These are phyloP conservation scores for Hirtodrosophila cameraria DNA, from an alignment of 2,888 invertebrate species.

Conservation along the genomic window DNA sequence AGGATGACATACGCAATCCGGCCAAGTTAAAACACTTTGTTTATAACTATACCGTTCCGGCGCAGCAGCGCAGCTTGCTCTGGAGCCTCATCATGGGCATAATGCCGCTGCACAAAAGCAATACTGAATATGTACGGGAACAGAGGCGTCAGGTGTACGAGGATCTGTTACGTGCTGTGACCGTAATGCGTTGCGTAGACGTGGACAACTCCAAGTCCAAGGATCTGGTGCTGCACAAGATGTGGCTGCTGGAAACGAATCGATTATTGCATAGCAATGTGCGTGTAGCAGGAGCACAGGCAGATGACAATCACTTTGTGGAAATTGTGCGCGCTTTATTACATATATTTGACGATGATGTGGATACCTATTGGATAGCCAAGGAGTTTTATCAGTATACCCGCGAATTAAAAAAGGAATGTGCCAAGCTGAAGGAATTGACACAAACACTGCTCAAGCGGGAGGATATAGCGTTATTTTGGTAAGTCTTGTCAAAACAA, in stretches of 20 bases:
- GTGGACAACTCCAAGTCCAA: conserved; percentile 87
- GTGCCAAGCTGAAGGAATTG: conserved; percentile 88
- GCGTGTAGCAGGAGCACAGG: conserved; percentile 51
- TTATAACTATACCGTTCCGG: conserved; percentile 92
- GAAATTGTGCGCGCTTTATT: conserved; percentile 89
- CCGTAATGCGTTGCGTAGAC: conserved; percentile 88
- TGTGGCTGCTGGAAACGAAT: conserved; percentile 93
- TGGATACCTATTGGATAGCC: conserved; percentile 93
- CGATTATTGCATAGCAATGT: conserved; percentile 59
- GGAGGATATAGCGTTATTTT: conserved; percentile 90
- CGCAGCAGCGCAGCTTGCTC: conserved; percentile 89
- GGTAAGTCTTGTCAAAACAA: too few relatives aligned
- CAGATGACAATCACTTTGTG: conserved; percentile 86
- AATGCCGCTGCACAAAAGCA: conserved; percentile 90
- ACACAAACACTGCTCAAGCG: conserved; percentile 89
- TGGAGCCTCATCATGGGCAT: conserved; percentile 95
- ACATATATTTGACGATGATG: conserved; percentile 89
- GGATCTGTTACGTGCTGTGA: conserved; percentile 89
- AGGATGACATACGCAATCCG: conserved; percentile 89
- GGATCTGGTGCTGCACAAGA: conserved; percentile 88
- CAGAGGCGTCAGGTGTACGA: conserved; percentile 89
- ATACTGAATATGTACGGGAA: conserved; percentile 89
- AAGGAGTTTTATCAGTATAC: conserved; percentile 90
- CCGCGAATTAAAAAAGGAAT: conserved; percentile 87
- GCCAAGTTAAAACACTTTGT: conserved; percentile 93